A percentile compares a stretch with the other conserved stretches of the same genome.
Conservation (phyloP, 2,113 vertebrate species). For the Chaetops frenatus region DNA sequence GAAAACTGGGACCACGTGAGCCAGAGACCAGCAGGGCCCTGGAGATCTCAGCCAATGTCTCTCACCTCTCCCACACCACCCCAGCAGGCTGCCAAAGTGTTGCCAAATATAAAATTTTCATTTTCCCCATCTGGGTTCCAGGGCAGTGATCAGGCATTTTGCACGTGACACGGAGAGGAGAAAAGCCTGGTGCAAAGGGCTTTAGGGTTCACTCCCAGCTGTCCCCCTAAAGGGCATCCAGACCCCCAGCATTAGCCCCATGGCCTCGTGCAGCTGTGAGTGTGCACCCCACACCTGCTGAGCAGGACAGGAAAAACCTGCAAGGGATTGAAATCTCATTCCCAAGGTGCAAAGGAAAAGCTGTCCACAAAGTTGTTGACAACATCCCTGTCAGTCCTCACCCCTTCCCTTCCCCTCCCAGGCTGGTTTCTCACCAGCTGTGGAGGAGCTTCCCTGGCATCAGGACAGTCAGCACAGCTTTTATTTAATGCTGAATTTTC, state of each 20-base stretch:
- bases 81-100: not conserved
- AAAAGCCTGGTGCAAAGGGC: not conserved
- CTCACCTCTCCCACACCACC: not conserved
- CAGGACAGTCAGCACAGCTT: not conserved
- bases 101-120: not conserved
- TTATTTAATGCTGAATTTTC: not conserved
- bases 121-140: not conserved
- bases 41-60: accelerated
- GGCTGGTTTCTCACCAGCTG: not conserved
- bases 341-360: not conserved
- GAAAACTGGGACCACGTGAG: not conserved
- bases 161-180: accelerated
- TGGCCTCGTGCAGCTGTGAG: accelerated
- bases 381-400: not conserved
- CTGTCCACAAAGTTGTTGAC: not conserved
- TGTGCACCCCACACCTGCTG: not conserved
- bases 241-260: not conserved
- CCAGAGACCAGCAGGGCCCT: not conserved
- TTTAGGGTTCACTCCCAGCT: not conserved
- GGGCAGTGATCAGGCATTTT: accelerated
- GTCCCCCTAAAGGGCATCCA: not conserved
- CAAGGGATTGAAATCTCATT: not conserved
- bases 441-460: not conserved
- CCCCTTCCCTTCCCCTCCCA: not conserved
- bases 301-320: not conserved